Evolutionary conservation across 2,888 invertebrate genomes (phyloP).

Genomic region (Drosophila putrida): DNA sequence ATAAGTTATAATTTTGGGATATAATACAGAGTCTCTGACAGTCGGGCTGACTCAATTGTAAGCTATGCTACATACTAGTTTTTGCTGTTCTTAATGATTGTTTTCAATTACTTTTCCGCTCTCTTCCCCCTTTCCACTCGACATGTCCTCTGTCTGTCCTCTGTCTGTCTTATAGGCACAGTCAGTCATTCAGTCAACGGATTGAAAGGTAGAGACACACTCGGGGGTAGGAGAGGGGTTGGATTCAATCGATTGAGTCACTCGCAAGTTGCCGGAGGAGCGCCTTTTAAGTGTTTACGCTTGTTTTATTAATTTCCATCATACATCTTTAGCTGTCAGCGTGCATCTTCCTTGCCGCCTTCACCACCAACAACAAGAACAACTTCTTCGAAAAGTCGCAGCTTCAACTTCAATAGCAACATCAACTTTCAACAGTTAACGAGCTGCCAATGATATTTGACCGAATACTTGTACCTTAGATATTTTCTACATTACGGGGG

Average conservation of each 20-base stretch:
- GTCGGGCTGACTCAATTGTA: too few relatives aligned
- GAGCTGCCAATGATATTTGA: slow-evolving; percentile 58
- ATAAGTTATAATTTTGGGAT: too few relatives aligned
- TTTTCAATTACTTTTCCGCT: slow-evolving; percentile 72
- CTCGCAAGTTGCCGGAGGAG: slow-evolving; percentile 41
- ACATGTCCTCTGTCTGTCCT: not conserved
- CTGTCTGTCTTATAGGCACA: not conserved
- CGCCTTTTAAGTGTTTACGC: slow-evolving; percentile 81
- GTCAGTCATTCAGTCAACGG: slow-evolving; percentile 30
- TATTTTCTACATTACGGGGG: slow-evolving; percentile 25
- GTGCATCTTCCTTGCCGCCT: slow-evolving; percentile 23
- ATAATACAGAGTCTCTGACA: too few relatives aligned
- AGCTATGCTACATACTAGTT: not conserved
- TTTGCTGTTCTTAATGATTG: slow-evolving; percentile 62
- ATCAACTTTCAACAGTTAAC: slow-evolving; percentile 49
- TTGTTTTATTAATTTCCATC: slow-evolving; percentile 82
- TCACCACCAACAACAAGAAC: not conserved
- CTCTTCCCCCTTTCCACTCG: not conserved
- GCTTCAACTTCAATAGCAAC: slow-evolving; percentile 3
- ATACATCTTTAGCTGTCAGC: slow-evolving; percentile 81
- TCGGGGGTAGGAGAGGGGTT: slow-evolving; percentile 29
- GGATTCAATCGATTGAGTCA: slow-evolving; percentile 71
- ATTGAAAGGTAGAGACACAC: slow-evolving; percentile 23
- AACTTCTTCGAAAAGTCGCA: slow-evolving; percentile 22
- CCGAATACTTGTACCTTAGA: slow-evolving; percentile 18